Conservation (phyloP, 2,888 invertebrate genomes). For the Phania funesta region DNA sequence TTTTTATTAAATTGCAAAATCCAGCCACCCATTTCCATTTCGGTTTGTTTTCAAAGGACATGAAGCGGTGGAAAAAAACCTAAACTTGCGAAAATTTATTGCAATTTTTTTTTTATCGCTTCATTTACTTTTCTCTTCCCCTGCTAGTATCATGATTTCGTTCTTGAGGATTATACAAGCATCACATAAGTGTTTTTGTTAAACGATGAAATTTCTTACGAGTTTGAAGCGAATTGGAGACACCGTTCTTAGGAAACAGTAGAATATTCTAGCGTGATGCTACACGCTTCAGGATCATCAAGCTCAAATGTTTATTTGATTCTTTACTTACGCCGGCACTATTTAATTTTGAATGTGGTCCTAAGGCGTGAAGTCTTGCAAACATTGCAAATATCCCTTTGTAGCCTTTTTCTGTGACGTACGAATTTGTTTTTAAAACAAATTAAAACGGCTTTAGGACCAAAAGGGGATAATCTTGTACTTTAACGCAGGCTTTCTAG, state of each 20-base stretch:
- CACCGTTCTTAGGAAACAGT: neutral
- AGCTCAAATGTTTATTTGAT: no score
- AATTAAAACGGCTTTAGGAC: no score
- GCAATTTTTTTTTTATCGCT: conserved; percentile 68
- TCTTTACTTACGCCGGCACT: no score
- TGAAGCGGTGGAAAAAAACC: conserved; percentile 17
- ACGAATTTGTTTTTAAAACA: no score
- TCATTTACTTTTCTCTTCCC: conserved; percentile 48
- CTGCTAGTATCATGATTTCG: conserved; percentile 44
- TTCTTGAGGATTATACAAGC: conserved; percentile 71
- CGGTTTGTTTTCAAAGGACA: conserved; percentile 26
- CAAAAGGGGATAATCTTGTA: no score
- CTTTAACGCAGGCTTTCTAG: no score
- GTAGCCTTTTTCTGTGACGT: no score
- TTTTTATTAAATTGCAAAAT: conserved; percentile 77
- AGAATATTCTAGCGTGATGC: no score
- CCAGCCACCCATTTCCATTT: conserved; percentile 54
- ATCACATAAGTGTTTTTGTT: conserved; percentile 30
- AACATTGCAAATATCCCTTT: no score
- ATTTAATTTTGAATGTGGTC: no score
- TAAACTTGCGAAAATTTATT: conserved; percentile 70
- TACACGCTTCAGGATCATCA: no score
- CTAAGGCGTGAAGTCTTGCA: no score
- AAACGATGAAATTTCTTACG: neutral
- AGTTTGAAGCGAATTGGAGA: neutral